Conservation (phyloP, 2,113 vertebrate genomes). For the Sander lucioperca region DNA sequence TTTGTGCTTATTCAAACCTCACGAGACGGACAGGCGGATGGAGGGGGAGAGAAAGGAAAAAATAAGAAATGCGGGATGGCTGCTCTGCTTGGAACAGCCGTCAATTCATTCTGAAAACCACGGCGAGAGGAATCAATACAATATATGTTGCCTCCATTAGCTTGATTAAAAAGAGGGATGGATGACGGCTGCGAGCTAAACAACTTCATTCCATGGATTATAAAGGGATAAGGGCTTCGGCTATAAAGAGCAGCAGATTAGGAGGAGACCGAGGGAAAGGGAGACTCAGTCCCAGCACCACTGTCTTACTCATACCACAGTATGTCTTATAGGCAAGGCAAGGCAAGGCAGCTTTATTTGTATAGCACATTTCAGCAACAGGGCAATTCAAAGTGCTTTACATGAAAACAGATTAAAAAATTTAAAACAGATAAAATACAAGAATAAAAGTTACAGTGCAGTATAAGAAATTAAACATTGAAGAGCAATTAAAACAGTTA, state of each 20-base stretch:
- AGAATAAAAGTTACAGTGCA: no score
- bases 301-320: not conserved
- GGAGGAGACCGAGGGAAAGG: constrained; percentile 66
- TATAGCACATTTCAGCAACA: no score
- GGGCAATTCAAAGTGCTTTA: no score
- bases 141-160: constrained; percentile 93
- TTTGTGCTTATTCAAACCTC: constrained; percentile 59
- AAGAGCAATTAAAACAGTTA: no score
- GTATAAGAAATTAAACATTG: no score
- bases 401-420: no score
- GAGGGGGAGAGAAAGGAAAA: constrained; percentile 26
- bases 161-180: constrained; percentile 89
- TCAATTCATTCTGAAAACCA: constrained; percentile 86
- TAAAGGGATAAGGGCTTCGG: constrained; percentile 84
- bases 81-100: constrained; percentile 86
- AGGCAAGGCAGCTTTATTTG: no score
- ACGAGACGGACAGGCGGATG: constrained; percentile 16
- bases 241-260: constrained; percentile 82
- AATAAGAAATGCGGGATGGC: constrained; percentile 81
- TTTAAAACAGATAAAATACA: no score
- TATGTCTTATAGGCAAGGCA: no score
- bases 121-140: constrained; percentile 90
- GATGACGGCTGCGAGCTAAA: constrained; percentile 84
- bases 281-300: not conserved
- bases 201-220: constrained; percentile 92